Evolutionary conservation across 1,140 invertebrate species (phyloP).

Genomic region (Leptopilina clavipes): DNA sequence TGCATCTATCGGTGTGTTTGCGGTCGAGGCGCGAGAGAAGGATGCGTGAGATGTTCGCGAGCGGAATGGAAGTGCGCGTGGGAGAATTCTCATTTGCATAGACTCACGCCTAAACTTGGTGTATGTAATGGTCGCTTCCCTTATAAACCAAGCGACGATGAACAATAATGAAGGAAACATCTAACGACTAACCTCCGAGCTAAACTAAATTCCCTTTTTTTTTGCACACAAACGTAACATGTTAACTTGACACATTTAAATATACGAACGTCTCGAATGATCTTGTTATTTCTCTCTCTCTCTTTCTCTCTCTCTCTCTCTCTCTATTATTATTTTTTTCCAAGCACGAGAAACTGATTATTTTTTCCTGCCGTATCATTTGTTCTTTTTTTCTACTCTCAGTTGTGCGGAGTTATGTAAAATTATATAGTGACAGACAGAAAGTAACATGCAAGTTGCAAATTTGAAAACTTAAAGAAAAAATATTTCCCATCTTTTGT

Average conservation of each 20-base stretch:
- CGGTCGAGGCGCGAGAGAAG: neutral
- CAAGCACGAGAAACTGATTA: no score
- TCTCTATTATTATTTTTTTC: no score
- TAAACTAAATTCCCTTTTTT: neutral
- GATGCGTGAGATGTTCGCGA: constrained; percentile 27
- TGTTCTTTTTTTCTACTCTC: no score
- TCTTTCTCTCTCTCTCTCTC: no score
- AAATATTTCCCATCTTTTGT: no score
- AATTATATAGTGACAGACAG: no score
- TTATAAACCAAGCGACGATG: neutral
- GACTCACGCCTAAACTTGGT: constrained; percentile 35
- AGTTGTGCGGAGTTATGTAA: no score
- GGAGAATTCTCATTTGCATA: constrained; percentile 35
- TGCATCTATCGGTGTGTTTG: neutral
- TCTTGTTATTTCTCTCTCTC: constrained; percentile 1
- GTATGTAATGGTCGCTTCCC: constrained; percentile 32
- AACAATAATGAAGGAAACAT: constrained; percentile 7
- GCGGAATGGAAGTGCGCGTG: constrained; percentile 3
- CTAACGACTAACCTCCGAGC: neutral
- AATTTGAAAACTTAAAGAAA: no score
- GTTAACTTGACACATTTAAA: constrained; percentile 1
- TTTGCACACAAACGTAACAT: neutral
- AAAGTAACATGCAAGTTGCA: no score
- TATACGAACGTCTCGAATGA: neutral
- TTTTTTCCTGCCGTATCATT: no score